Percentiles rank a stretch among this genome's conserved stretches.
Evolutionary conservation across 2,113 vertebrate genomes (phyloP).

Genomic region (Equus quagga): DNA sequence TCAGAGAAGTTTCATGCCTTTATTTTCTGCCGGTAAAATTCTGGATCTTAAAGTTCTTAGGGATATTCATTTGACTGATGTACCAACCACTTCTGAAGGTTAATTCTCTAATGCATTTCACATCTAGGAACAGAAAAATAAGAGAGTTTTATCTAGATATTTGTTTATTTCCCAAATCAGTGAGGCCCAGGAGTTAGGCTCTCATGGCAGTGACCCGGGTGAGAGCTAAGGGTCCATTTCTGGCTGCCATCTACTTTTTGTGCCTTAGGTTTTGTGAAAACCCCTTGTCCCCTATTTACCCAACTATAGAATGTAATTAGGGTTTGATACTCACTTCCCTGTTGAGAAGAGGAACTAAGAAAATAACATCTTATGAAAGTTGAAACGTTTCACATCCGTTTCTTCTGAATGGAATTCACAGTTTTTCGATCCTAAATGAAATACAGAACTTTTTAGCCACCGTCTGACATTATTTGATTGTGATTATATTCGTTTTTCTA

Average conservation of each 20-base stretch:
- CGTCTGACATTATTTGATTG: not conserved
- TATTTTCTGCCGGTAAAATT: slow-evolving; percentile 35
- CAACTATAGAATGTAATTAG: not conserved
- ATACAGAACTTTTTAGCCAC: not conserved
- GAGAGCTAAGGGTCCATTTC: not conserved
- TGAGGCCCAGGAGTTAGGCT: not conserved
- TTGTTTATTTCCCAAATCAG: slow-evolving; percentile 14
- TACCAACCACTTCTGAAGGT: not conserved
- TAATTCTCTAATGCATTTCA: not conserved
- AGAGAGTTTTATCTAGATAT: not conserved
- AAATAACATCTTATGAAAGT: not conserved
- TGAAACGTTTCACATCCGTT: not conserved
- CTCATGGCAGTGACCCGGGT: not conserved
- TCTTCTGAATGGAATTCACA: not conserved
- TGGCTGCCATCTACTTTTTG: not conserved
- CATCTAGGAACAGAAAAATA: not conserved
- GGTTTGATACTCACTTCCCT: not conserved
- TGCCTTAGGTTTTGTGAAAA: not conserved
- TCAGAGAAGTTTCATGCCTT: not conserved
- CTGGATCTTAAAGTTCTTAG: not conserved
- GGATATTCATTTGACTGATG: not conserved
- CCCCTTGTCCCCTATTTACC: not conserved
- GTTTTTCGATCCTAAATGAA: not conserved
- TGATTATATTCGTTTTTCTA: not conserved
- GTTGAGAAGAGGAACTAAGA: not conserved